Percentiles rank a stretch among this genome's conserved stretches.
These are phyloP conservation scores for Drosophila tanythrix DNA, from an alignment of 2,888 invertebrate genomes.

Conservation along the genomic window DNA sequence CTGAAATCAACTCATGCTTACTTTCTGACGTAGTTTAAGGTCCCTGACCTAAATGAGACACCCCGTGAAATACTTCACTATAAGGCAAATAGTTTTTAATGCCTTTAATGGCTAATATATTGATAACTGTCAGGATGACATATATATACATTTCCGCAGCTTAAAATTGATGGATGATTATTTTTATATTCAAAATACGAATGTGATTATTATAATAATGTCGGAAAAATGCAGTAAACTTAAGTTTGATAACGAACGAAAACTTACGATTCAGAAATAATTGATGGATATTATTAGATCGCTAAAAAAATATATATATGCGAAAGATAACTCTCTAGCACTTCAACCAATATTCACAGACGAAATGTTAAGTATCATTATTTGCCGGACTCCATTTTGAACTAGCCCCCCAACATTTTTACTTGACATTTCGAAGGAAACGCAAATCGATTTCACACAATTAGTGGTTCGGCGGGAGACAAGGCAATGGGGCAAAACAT, in stretches of 20 bases:
- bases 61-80: not conserved
- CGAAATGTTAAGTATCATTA: not conserved
- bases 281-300: not conserved
- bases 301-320: not conserved
- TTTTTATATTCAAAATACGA: not conserved
- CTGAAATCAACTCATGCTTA: conserved; percentile 21
- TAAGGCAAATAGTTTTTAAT: not conserved
- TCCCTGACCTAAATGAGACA: conserved; percentile 12
- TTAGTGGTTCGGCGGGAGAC: conserved; percentile 27
- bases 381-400: not conserved
- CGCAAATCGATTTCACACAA: conserved; percentile 49
- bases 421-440: conserved; percentile 28
- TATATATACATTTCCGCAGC: not conserved
- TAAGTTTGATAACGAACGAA: not conserved
- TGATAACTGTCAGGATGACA: not conserved
- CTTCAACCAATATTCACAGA: not conserved
- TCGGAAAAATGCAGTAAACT: not conserved
- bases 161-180: not conserved
- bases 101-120: not conserved
- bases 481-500: conserved; percentile 42
- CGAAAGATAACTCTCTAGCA: not conserved
- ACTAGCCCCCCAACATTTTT: conserved; percentile 10
- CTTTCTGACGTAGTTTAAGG: conserved; percentile 13
- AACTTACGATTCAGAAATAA: not conserved
- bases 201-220: not conserved